A percentile compares a stretch with the other conserved stretches of the same genome.
Evolutionary conservation across 2,113 vertebrate genomes (phyloP).

Genomic region (Barnardius zonarius): DNA sequence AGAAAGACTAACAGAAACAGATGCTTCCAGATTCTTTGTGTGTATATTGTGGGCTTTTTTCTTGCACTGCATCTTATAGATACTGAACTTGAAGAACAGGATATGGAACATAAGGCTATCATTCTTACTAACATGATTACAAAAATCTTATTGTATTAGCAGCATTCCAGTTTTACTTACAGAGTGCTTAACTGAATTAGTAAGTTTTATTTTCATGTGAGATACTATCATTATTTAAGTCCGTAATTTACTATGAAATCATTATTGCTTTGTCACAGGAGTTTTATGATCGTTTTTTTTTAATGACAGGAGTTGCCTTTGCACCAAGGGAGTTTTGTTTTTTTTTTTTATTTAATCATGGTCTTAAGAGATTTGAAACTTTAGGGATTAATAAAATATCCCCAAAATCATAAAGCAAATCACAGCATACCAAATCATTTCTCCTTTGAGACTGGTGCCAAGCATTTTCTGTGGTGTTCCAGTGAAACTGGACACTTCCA

Average conservation of each 20-base stretch:
- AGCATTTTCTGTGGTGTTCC: slow-evolving; percentile 45
- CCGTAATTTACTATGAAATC: slow-evolving; percentile 32
- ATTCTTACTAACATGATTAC: slow-evolving; percentile 43
- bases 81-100: neutral
- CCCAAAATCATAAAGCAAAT: slow-evolving; percentile 55
- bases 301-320: neutral
- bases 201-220: neutral
- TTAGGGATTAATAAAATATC: slow-evolving; percentile 46
- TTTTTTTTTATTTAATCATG: slow-evolving; percentile 24
- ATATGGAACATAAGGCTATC: slow-evolving; percentile 2
- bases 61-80: neutral
- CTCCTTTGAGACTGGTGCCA: slow-evolving; percentile 35
- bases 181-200: slow-evolving; percentile 8
- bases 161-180: slow-evolving; percentile 37
- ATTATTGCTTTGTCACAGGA: neutral
- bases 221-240: slow-evolving; percentile 1
- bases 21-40: neutral
- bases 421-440: slow-evolving; percentile 38
- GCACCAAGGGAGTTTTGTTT: neutral
- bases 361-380: slow-evolving; percentile 60
- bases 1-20: neutral
- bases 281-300: neutral
- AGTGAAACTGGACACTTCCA: slow-evolving; percentile 53
- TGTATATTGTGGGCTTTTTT: neutral
- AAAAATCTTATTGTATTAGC: slow-evolving; percentile 30